phyloP scores from a whole-genome alignment of 2,888 invertebrate genomes.

The Biston stratarius region DNA sequence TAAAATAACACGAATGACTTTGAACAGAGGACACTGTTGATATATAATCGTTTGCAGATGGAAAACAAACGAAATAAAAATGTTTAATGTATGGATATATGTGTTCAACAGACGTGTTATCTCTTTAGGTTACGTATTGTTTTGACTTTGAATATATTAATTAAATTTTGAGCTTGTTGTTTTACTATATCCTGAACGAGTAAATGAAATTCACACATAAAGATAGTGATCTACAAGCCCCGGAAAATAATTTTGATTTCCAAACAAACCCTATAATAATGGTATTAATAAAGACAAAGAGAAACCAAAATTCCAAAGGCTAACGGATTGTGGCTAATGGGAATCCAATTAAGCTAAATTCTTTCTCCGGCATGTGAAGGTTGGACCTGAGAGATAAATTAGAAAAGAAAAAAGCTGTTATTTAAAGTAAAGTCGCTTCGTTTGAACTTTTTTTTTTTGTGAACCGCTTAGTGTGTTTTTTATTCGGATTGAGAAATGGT shows the following conservation, averaged over 20 bases:
- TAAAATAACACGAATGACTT: conserved; percentile 36
- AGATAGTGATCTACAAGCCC: too few relatives aligned
- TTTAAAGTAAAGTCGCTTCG: conserved; percentile 33
- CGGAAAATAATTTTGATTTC: too few relatives aligned
- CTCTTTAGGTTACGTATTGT: conserved; percentile 7
- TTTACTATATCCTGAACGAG: background rate
- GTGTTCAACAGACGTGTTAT: conserved; percentile 6
- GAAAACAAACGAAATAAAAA: conserved; percentile 40
- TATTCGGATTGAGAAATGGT: conserved; percentile 69
- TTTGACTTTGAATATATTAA: conserved; percentile 7
- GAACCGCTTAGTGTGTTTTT: conserved; percentile 58
- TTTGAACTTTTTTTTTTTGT: conserved; percentile 22
- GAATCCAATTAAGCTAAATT: conserved; percentile 50
- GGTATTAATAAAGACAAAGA: conserved; percentile 13
- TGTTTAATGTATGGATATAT: conserved; percentile 30
- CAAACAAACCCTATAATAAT: background rate
- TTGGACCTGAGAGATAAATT: conserved; percentile 26
- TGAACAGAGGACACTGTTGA: conserved; percentile 39
- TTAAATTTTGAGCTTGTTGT: background rate
- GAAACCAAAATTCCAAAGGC: conserved; percentile 39
- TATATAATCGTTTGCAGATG: conserved; percentile 39
- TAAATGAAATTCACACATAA: too few relatives aligned
- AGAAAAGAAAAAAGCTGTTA: conserved; percentile 20
- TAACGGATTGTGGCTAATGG: conserved; percentile 43
- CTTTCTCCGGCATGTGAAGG: conserved; percentile 38